Conservation (phyloP, 2,113 vertebrate genomes). For the Oryctolagus cuniculus region mOryCun1.1 NC_091442.1:76512501-76513000, state of each 20-base stretch:
- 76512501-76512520: not conserved
- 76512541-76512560: not conserved
- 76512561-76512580: not conserved
- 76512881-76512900: not conserved
- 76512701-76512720: not conserved
- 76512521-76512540: not conserved
- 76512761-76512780: not conserved
- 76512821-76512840: not conserved
- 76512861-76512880: not conserved
- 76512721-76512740: not conserved
- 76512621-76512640: not conserved
- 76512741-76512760: not conserved
- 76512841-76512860: not conserved
- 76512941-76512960: not conserved
- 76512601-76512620: not conserved
- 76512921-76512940: not conserved
- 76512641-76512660: not conserved
- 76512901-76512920: not conserved
- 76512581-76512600: not conserved
- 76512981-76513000: not conserved
- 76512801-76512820: not conserved
- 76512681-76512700: not conserved
- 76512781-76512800: not conserved
- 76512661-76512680: not conserved
- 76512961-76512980: not conserved